Conservation (phyloP, 2,888 invertebrate species). For the Stenchaetothrips biformis region DNA sequence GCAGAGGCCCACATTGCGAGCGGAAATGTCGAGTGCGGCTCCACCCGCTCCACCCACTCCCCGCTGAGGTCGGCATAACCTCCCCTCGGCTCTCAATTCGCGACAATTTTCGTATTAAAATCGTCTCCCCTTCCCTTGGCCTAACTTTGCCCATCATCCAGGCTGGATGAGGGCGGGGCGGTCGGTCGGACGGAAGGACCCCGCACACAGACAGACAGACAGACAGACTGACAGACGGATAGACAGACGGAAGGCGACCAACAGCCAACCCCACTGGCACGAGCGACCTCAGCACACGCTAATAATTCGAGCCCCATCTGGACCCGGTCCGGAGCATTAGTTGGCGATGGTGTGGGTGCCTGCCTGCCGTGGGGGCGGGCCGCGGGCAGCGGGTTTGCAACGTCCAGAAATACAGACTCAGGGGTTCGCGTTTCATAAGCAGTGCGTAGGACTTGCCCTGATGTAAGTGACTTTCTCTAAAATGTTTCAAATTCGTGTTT, state of each 20-base stretch:
- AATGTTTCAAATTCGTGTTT: not conserved
- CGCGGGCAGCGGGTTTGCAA: too few relatives aligned
- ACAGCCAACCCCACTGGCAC: not conserved
- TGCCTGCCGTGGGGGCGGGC: not conserved
- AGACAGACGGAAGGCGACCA: not conserved
- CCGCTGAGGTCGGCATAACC: constrained; percentile 1
- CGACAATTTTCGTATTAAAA: constrained; percentile 25
- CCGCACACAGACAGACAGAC: not conserved
- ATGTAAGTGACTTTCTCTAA: too few relatives aligned
- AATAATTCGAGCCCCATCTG: constrained; percentile 16
- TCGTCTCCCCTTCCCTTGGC: constrained; percentile 3
- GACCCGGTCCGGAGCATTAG: not conserved
- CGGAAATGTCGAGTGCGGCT: not conserved
- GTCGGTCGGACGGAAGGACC: not conserved
- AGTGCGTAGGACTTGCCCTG: too few relatives aligned
- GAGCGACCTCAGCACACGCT: not conserved
- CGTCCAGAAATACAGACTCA: too few relatives aligned
- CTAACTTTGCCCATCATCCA: not conserved
- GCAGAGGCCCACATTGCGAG: not conserved
- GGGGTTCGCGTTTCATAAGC: too few relatives aligned
- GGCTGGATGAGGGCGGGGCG: not conserved
- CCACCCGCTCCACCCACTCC: not conserved
- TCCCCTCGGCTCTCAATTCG: constrained; percentile 11
- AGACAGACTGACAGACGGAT: not conserved
- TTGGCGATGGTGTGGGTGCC: not conserved